Conservation (phyloP, 1,140 invertebrate species). For the Tetragonula clypearis region DNA sequence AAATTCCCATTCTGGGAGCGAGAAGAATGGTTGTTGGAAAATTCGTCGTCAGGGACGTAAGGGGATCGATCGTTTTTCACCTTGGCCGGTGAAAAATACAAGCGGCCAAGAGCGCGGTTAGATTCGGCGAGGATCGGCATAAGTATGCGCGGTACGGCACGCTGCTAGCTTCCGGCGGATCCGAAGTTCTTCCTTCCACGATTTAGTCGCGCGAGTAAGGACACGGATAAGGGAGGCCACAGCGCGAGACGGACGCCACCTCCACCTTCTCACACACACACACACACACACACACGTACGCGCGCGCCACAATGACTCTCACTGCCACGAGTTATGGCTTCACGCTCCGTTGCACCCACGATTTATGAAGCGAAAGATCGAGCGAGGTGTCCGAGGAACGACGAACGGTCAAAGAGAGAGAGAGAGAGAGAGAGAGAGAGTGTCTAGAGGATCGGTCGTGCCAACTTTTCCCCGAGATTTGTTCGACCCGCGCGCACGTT, state of each 20-base stretch:
- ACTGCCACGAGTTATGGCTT: slow-evolving; percentile 65
- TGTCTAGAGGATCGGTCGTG: background rate
- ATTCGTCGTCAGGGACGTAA: background rate
- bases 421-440: background rate
- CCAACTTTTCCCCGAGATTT: slow-evolving; percentile 32
- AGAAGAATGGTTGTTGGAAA: background rate
- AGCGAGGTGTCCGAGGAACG: slow-evolving; percentile 33
- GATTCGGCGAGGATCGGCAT: background rate
- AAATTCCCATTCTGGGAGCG: background rate
- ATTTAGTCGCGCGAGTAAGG: slow-evolving; percentile 53
- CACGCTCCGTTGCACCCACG: slow-evolving; percentile 57
- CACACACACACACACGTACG: background rate
- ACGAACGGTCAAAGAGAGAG: background rate
- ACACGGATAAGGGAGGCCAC: slow-evolving; percentile 7
- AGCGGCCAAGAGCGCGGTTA: background rate
- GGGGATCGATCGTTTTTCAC: background rate
- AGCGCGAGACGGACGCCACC: slow-evolving; percentile 50
- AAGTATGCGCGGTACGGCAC: slow-evolving; percentile 46
- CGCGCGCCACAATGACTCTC: background rate
- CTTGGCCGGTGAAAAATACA: background rate
- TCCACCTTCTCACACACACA: background rate
- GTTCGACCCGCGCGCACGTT: background rate
- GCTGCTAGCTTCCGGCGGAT: slow-evolving; percentile 49
- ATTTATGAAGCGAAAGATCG: slow-evolving; percentile 66
- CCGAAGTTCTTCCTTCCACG: slow-evolving; percentile 52